phyloP scores from a whole-genome alignment of 2,113 vertebrate genomes.

The Tetraodon nigroviridis region DNA sequence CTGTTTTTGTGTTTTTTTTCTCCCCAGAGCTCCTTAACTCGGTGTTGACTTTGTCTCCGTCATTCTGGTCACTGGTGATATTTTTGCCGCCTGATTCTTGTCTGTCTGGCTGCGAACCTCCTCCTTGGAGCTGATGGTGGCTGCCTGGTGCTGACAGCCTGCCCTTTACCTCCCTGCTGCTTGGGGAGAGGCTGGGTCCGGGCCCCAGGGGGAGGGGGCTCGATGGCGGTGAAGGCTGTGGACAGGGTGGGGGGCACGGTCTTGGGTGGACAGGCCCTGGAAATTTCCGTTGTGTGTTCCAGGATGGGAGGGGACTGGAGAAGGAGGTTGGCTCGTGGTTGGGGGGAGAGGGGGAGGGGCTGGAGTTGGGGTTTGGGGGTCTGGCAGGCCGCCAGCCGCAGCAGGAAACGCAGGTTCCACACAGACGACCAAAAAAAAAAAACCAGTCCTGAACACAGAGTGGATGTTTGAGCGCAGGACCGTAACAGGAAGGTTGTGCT shows the following conservation, averaged over 20 bases:
- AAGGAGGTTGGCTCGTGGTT: slow-evolving; percentile 22
- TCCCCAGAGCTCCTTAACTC: no score
- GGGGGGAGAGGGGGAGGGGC: no score
- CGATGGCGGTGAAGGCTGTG: slow-evolving; percentile 19
- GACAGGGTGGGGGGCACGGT: slow-evolving; percentile 39
- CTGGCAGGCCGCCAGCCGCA: slow-evolving; percentile 71
- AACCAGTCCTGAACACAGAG: slow-evolving; percentile 55
- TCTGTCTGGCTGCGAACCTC: no score
- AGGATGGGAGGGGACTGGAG: slow-evolving; percentile 67
- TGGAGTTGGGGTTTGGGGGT: slow-evolving; percentile 62
- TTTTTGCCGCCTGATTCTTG: neutral
- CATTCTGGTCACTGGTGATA: neutral
- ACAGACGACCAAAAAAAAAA: slow-evolving; percentile 36
- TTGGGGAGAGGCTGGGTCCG: slow-evolving; percentile 41
- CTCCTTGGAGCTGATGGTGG: slow-evolving; percentile 4
- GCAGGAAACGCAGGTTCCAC: slow-evolving; percentile 75
- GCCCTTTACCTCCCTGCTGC: slow-evolving; percentile 72
- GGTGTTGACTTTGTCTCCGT: no score
- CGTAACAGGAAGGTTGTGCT: slow-evolving; percentile 48
- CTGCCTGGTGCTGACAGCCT: slow-evolving; percentile 49
- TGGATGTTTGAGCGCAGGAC: slow-evolving; percentile 41
- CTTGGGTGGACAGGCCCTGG: slow-evolving; percentile 60
- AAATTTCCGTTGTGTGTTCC: slow-evolving; percentile 75
- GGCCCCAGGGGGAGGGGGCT: slow-evolving; percentile 42
- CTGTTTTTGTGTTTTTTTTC: no score